These are phyloP conservation scores for Gandaritis pyraliata DNA, from an alignment of 2,888 invertebrate genomes.

Conservation along the genomic window DNA sequence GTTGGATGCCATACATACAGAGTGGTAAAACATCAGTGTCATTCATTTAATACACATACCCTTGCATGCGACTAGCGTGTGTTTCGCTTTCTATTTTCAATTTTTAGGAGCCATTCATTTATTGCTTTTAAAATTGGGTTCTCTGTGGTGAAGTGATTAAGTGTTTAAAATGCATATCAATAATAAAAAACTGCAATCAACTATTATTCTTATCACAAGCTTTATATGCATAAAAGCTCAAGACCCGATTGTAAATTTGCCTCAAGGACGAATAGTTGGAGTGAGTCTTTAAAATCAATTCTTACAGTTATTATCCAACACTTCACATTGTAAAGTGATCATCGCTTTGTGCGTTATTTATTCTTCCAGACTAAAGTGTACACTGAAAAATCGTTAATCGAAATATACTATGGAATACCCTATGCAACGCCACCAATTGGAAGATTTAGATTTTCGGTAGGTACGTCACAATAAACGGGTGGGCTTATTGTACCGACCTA, in stretches of 20 bases:
- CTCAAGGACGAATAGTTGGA: slow-evolving; percentile 85
- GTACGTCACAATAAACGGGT: background rate
- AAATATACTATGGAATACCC: slow-evolving; percentile 91
- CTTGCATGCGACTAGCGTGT: slow-evolving; percentile 15
- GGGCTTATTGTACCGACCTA: background rate
- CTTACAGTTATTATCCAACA: too few species aligned
- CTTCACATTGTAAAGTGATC: too few species aligned
- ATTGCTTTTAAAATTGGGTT: background rate
- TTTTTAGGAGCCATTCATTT: background rate
- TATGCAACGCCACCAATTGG: slow-evolving; percentile 91
- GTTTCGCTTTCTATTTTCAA: background rate
- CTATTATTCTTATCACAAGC: slow-evolving; percentile 23
- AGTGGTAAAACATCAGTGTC: slow-evolving; percentile 58
- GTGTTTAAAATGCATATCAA: slow-evolving; percentile 7
- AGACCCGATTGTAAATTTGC: slow-evolving; percentile 81
- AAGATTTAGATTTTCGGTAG: slow-evolving; percentile 89
- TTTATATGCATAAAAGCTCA: slow-evolving; percentile 56
- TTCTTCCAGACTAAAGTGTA: slow-evolving; percentile 86
- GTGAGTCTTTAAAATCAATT: slow-evolving; percentile 66
- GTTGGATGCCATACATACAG: slow-evolving; percentile 46
- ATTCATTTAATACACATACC: slow-evolving; percentile 36
- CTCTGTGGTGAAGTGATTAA: background rate
- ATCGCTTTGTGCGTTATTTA: too few species aligned
- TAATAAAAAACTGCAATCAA: slow-evolving; percentile 4
- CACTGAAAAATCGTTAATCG: slow-evolving; percentile 86